Base-by-base conservation (phyloP, 1,140 invertebrate genomes). In the Hydropsyche tenuis region DNA sequence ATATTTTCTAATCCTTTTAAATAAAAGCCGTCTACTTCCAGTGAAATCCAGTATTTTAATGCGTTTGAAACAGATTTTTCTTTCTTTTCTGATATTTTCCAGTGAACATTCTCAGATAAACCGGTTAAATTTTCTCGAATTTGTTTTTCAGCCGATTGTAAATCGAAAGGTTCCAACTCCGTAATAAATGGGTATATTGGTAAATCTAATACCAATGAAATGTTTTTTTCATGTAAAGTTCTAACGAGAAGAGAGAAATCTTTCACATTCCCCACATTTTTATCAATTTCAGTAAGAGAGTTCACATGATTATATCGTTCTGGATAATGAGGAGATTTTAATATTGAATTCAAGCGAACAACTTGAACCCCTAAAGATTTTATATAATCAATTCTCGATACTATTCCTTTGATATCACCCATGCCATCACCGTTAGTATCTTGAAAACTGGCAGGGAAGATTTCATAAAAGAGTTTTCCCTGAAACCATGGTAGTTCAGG, bases 381-480 rank as follows among this genome's bases (percentile, higher is more conserved):
- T 0, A 94, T 81, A 77, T 94, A 93, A 73, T 91, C 88, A 7
- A 92, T 80, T 76, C 89, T 87, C 63, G 87, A 85, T 0, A 85
- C 84, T 30, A 94, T 84, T 0, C 92, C 93, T 75, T 85, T 87
- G 0, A 95, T 81, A 81, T 95, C 92, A 25, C 92, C 92, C 75
- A 90, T 87, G 1, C 91, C 91, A 81, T 93, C 90, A 74, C 90
- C 88, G 78, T 91, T 88, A 0, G 90, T 90, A 79, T 94, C 93
- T 80, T 92, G 88, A 79, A 94, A 95, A 51, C 92, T 93, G 0
- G 90, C 90, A 1, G 92, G 92, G 78, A 94, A 94, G 68, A 95
- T 89, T 83, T 95, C 92, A 79, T 95, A 95, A 78, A 94, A 90
- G 0, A 93, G 84, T 65, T 88, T 89, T 12, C 93, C 92, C 85